Evolutionary conservation across 2,888 invertebrate species (phyloP), one percentile per base, ranked within the genome.

Genomic region (Anthophora plumipes): DNA sequence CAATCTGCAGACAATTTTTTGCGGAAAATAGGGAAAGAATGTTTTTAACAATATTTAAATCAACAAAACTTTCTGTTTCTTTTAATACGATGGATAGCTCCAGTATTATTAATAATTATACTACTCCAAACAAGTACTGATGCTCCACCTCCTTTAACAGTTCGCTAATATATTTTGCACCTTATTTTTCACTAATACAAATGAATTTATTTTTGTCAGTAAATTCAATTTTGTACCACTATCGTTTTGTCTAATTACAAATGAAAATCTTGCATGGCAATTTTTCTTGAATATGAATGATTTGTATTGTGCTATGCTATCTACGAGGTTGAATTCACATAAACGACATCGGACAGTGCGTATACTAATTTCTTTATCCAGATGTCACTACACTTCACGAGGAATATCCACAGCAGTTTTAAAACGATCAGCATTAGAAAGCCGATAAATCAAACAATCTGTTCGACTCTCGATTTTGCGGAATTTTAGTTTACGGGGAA

Each of bases 391-490:
- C 48, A 68, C 39, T 59, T 46, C 17, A 4, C 7, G 7, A 31
- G 17, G 22, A 46, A 50, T 69, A 9, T 48, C 59, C 14, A 22
- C 1, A n/a, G n/a, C n/a, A n/a, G n/a, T n/a, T n/a, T n/a, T n/a
- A n/a, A n/a, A n/a, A n/a, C n/a, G n/a, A n/a, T 25, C 25, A 1
- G 6, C n/a, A 41, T 70, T 25, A 12, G 50, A 60, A 1, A 25
- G 5, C 8, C n/a, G 25, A 22, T 52, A 22, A n/a, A 41, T 60
- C 39, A 22, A 25, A 14, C 69, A 41, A 41, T 60, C 39, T 6
- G 8, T 70, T 50, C 11, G 48, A 4, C 17, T 3, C 5, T 70
- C 14, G 11, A 50, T 70, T 60, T 70, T 60, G 22, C 60, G 14
- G 1, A 8, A 0, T 60, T 39, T 60, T 0, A 1, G n/a, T 22